Base-by-base conservation (phyloP, 2,888 invertebrate genomes). In the Harpagoxenus sublaevis region DNA sequence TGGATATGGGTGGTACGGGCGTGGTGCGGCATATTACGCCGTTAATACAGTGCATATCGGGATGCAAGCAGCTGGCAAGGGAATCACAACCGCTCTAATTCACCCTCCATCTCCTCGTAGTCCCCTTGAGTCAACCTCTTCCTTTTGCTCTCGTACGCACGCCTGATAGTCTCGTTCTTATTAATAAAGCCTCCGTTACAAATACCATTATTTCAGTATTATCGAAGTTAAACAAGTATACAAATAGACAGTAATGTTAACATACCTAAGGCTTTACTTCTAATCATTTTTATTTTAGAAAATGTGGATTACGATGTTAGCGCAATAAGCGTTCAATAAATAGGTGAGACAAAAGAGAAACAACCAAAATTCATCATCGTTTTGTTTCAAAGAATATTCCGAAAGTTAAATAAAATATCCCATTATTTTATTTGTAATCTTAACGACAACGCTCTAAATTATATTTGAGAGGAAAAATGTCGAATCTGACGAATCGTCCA, bases 41-140 rank as follows among this genome's bases (percentile, higher is more conserved):
- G 92, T 94, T 94, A 94, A 94, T 94, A 93, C 92, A 93, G 90
- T 91, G 93, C 93, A 92, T 93, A 94, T 93, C 93, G 92, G 92
- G 90, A 91, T 86, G 88, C 89, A 89, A 91, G 90, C 93, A 93
- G 93, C 93, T 93, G 93, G 91, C 88, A 90, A 92, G 92, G 87
- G 93, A 93, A 92, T 94, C 93, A 91, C 91, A 92, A 89, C 83
- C 89, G 60, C 74, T 55, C 84, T 70, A 62, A 68, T 65, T 81
- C 73, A n/a, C 85, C 35, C 73, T 51, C 51, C 31, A 31, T 35
- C 74, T 70, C 53, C 23, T 68, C 70, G 53, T 35, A 10, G 74
- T 63, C 79, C 86, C 79, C 88, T 85, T 84, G 66, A 83, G 70
- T 48, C 74, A 63, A 60, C 55, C 88, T 85, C 83, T 84, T 84